phyloP scores from a whole-genome alignment of 2,888 invertebrate genomes.

The Tenthredo scrophulariae region DNA sequence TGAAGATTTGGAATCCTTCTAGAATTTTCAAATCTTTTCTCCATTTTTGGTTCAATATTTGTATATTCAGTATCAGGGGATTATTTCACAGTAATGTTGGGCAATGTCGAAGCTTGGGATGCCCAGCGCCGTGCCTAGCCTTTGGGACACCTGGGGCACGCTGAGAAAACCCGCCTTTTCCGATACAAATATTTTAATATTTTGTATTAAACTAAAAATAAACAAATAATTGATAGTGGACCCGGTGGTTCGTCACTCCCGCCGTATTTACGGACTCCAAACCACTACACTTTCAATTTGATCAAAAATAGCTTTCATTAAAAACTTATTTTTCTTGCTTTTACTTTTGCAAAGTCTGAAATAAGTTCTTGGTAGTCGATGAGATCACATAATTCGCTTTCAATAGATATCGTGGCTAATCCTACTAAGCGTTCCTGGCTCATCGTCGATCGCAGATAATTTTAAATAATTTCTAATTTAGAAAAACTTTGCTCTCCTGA shows the following conservation, averaged over 20 bases:
- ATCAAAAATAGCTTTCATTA: constrained; percentile 2
- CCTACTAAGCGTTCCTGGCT: constrained; percentile 57
- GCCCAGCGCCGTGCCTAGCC: neutral
- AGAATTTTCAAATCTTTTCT: neutral
- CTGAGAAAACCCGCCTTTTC: neutral
- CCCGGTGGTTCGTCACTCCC: constrained; percentile 34
- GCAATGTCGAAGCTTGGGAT: too few species aligned
- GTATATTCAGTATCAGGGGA: neutral
- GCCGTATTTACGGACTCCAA: constrained; percentile 21
- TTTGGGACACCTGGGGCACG: neutral
- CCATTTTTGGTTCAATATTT: neutral
- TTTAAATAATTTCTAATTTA: constrained; percentile 58
- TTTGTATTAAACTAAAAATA: neutral
- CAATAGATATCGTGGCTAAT: constrained; percentile 62
- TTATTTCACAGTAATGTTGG: too few species aligned
- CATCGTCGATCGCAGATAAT: constrained; percentile 58
- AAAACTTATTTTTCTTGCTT: constrained; percentile 62
- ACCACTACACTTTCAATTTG: neutral
- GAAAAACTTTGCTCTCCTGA: constrained; percentile 57
- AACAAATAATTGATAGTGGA: constrained; percentile 31
- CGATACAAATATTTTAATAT: neutral
- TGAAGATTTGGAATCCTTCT: too few species aligned
- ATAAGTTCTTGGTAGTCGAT: constrained; percentile 63
- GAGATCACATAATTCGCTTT: constrained; percentile 65
- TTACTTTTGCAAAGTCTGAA: constrained; percentile 64